Evolutionary conservation across 2,888 invertebrate genomes (phyloP).

Genomic region (Stenolophus ochropezus): DNA sequence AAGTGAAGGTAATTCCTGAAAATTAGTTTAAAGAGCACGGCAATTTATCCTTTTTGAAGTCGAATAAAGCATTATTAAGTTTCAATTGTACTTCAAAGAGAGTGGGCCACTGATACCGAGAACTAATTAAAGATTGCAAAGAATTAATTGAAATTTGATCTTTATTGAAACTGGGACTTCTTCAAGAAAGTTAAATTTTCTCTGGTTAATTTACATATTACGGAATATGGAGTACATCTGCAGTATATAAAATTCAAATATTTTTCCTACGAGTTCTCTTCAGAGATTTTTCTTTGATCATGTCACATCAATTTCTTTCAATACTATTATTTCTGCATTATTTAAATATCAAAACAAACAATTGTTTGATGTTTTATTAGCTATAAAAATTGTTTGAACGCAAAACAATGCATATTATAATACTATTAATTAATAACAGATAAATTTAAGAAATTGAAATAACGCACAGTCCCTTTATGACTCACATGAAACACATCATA

Average conservation of each 20-base stretch:
- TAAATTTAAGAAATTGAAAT: too few species aligned
- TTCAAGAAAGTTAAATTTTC: not conserved
- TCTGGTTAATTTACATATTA: not conserved
- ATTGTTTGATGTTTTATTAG: too few species aligned
- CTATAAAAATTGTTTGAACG: too few species aligned
- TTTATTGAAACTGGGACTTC: not conserved
- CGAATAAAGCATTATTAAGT: not conserved
- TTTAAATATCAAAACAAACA: too few species aligned
- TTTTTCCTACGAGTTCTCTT: not conserved
- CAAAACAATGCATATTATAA: too few species aligned
- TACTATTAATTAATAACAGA: too few species aligned
- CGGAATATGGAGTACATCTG: too few species aligned
- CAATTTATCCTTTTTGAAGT: not conserved
- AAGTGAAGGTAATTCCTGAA: not conserved
- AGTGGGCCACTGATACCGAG: not conserved
- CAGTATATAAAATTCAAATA: not conserved
- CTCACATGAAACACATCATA: too few species aligned
- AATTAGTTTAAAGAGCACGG: not conserved
- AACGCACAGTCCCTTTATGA: too few species aligned
- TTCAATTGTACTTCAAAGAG: not conserved
- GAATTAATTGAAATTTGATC: not conserved
- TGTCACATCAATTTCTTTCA: too few species aligned
- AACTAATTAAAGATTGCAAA: not conserved
- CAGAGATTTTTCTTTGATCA: not conserved
- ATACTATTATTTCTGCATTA: too few species aligned